Evolutionary conservation across 2,888 invertebrate genomes (phyloP).

Genomic region (Thereva nobilitata): DNA sequence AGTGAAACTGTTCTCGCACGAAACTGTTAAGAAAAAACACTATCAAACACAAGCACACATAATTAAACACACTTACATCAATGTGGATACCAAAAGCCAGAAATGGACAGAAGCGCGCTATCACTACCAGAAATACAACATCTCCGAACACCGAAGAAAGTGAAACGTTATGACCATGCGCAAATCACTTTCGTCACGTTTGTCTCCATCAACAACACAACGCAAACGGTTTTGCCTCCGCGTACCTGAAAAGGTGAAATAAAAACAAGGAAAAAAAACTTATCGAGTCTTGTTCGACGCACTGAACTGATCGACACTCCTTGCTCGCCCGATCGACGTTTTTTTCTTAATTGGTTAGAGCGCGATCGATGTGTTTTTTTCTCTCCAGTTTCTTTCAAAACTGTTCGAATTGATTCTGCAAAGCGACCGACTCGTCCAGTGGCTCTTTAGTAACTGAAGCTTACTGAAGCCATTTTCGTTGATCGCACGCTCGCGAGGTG

Average conservation of each 20-base stretch:
- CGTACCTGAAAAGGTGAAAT: too few relatives aligned
- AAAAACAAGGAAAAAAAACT: too few relatives aligned
- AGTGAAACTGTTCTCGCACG: slow-evolving; percentile 29
- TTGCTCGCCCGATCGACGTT: too few relatives aligned
- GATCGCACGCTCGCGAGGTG: slow-evolving; percentile 20
- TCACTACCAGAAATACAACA: neutral
- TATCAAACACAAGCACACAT: neutral
- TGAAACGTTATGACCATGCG: slow-evolving; percentile 24
- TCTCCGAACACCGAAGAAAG: slow-evolving; percentile 25
- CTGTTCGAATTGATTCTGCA: slow-evolving; percentile 1
- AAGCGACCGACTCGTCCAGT: slow-evolving; percentile 30
- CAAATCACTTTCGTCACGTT: slow-evolving; percentile 29
- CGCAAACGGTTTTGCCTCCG: too few relatives aligned
- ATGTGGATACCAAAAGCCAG: too few relatives aligned
- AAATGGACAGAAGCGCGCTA: too few relatives aligned
- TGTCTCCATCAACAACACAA: slow-evolving; percentile 3
- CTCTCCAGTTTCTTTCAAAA: slow-evolving; percentile 1
- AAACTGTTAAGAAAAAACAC: slow-evolving; percentile 21
- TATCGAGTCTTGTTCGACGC: too few relatives aligned
- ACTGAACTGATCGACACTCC: too few relatives aligned
- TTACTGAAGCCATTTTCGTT: slow-evolving; percentile 29
- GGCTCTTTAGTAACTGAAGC: slow-evolving; percentile 29
- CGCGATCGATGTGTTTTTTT: slow-evolving; percentile 1
- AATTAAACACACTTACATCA: neutral
- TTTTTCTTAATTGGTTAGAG: too few relatives aligned